These are phyloP conservation scores for Poecilia picta DNA, from an alignment of 2,797 vertebrate genomes.

Conservation along the genomic window DNA sequence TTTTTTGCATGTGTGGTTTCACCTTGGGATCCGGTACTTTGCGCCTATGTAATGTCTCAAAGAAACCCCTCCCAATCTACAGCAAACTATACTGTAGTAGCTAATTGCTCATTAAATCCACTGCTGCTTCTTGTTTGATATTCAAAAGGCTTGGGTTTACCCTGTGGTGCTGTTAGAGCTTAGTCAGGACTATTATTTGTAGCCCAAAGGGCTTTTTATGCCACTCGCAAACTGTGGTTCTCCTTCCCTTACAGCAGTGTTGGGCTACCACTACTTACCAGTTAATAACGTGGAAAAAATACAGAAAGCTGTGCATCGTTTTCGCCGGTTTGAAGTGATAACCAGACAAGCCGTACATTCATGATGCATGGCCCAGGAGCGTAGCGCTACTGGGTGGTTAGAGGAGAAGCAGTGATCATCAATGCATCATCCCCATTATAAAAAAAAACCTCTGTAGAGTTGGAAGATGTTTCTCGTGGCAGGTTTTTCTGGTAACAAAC, in stretches of 20 bases:
- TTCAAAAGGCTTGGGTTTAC: constrained; percentile 55
- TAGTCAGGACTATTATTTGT: constrained; percentile 66
- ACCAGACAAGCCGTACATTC: constrained; percentile 75
- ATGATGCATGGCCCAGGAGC: constrained; percentile 69
- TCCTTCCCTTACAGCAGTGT: constrained; percentile 76
- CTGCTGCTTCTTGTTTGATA: constrained; percentile 68
- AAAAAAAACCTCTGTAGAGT: constrained; percentile 34
- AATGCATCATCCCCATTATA: constrained; percentile 43
- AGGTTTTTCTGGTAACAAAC: constrained; percentile 49
- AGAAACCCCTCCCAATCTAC: constrained; percentile 43
- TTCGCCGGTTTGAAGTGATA: constrained; percentile 77
- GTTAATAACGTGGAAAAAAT: constrained; percentile 74
- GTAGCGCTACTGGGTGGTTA: constrained; percentile 41
- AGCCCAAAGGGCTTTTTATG: constrained; percentile 72
- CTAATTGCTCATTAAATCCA: constrained; percentile 73
- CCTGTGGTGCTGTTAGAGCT: constrained; percentile 63
- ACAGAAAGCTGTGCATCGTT: constrained; percentile 69
- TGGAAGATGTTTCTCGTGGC: constrained; percentile 63
- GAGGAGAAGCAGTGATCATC: constrained; percentile 50
- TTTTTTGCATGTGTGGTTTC: constrained; percentile 60
- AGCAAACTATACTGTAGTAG: constrained; percentile 51
- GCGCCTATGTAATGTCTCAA: constrained; percentile 55
- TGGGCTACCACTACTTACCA: constrained; percentile 81
- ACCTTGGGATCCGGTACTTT: constrained; percentile 58
- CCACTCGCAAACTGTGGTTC: constrained; percentile 70